Evolutionary conservation across 1,140 invertebrate genomes (phyloP), one percentile per base, ranked within the genome.

Genomic region (Drosophila ambigua): DNA sequence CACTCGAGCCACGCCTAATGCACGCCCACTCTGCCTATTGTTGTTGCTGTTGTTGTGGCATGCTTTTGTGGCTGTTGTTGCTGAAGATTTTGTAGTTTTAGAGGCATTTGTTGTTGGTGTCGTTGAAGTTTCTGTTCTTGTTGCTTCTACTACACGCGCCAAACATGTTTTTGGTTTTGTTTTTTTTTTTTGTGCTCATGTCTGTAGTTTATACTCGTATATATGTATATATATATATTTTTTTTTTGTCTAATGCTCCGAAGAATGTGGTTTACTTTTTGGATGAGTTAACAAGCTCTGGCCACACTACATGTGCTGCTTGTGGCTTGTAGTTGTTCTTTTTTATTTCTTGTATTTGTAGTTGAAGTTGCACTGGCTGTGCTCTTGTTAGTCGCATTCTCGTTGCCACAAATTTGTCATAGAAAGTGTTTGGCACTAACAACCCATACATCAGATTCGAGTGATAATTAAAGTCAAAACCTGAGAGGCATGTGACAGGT

Each of bases 221-320:
- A 20, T 20, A 20, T 20, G 1, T n/a, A n/a, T n/a, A n/a, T n/a
- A n/a, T 16, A 16, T 62, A 55, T 57, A 48, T 79, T 44, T 74
- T 58, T 54, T 48, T 39, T 57, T 59, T 64, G 77, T 75, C 81
- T 78, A 85, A 85, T 87, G 82, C 82, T 87, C 66, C 63, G 65
- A 82, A 82, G 83, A 87, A 87, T 87, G 83, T 87, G 83, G 83
- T 83, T 87, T 88, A 87, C 79, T 87, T 87, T 87, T 87, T 87
- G 83, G 79, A 88, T 88, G 83, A 87, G 84, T 87, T 87, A 87
- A 87, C 83, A 87, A 87, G 83, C 83, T 39, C 35, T 59, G 65
- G 72, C 64, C 79, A 51, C 45, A 75, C 69, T 65, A 67, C 62
- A 45, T 77, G 52, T 66, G 59, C 46, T 8, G 57, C 46, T 68